phyloP scores from a whole-genome alignment of 2,888 invertebrate genomes.

The Spisula subtruncata region DNA sequence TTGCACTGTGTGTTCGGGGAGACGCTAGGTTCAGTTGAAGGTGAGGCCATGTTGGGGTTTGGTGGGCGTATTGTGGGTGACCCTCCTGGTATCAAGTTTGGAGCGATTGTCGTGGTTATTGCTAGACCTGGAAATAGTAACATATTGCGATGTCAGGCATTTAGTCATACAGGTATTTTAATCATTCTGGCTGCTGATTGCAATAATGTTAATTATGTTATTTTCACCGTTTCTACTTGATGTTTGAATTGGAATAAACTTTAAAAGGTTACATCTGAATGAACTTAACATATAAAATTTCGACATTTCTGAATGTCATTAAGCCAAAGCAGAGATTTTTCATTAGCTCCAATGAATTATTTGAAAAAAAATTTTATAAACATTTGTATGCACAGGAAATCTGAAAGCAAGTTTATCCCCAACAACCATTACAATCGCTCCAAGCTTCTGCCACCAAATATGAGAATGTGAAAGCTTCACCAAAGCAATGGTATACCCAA shows the following conservation, averaged over 20 bases:
- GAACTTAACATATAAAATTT: too few species aligned
- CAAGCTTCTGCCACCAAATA: background rate
- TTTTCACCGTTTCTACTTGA: too few species aligned
- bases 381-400: too few species aligned
- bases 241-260: too few species aligned
- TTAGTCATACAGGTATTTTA: background rate
- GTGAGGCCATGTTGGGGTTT: slow-evolving; percentile 30
- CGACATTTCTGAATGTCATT: too few species aligned
- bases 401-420: background rate
- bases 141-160: background rate
- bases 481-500: background rate
- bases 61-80: slow-evolving; percentile 61
- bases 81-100: slow-evolving; percentile 58
- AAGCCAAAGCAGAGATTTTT: too few species aligned
- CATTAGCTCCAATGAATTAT: too few species aligned
- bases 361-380: too few species aligned
- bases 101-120: slow-evolving; percentile 66
- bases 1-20: slow-evolving; percentile 58
- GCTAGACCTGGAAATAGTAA: slow-evolving; percentile 57
- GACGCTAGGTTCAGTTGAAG: slow-evolving; percentile 25
- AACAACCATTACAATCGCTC: background rate
- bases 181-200: too few species aligned
- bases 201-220: too few species aligned
- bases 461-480: background rate
- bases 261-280: too few species aligned